Base-by-base conservation (phyloP, 2,797 vertebrate genomes). In the Channa striata region DNA sequence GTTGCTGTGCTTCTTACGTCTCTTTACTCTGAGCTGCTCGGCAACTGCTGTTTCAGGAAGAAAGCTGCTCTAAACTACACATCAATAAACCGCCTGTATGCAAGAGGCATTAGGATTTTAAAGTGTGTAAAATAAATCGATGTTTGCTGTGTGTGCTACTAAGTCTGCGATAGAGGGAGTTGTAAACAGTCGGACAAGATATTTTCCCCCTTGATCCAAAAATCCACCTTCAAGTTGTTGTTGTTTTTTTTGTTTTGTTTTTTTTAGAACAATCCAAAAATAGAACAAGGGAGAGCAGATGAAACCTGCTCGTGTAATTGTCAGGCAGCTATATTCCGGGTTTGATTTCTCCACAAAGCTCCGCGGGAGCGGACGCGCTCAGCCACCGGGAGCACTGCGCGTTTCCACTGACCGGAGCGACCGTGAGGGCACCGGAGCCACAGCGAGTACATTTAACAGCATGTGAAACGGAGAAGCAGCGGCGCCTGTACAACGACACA, bases 101-200 rank as follows among this genome's bases (percentile, higher is more conserved):
- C 43, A 11, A 58, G 13, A 58, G 44, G 39, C 40, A 54, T 53
- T 3, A 2, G 10, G 9, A 4, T 16, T 47, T 72, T 59, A 51
- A 76, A 62, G 57, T 67, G 58, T 68, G 19, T 19, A 46, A 65
- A 73, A 78, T 61, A 68, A 49, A 81, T 85, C 60, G 75, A 74
- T 70, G 16, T 17, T 56, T 49, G 59, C 42, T 69, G 54, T 78
- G 76, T 77, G 61, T 42, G 59, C 36, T 66, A 91, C 91, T 91
- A 87, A 92, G 63, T 93, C 95, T 93, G 94, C 95, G 94, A 91
- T 92, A 59, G 40, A 94, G 86, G 86, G 93, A 94, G 95, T 95
- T 97, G 96, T 96, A 96, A 97, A 97, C 96, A 97, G 93, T 94
- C 95, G 93, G 93, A 95, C 95, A 96, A 96, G 95, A 95, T 95